These are phyloP conservation scores for Lottia gigantea DNA, from an alignment of 2,888 invertebrate species.

Conservation along the genomic window DNA sequence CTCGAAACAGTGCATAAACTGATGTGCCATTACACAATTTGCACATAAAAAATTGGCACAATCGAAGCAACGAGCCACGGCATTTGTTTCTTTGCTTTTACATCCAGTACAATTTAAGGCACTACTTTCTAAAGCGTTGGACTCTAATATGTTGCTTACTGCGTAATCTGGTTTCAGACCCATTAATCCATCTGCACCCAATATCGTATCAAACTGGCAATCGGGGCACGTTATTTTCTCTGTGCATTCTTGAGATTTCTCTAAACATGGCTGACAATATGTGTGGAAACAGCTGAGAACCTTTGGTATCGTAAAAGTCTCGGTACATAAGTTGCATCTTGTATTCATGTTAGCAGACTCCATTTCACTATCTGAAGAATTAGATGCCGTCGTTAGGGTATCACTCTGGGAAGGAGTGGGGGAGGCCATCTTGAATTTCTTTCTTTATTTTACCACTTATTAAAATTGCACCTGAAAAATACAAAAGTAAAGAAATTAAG, in stretches of 20 bases:
- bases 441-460: slow-evolving; percentile 14
- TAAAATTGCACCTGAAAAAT: slow-evolving; percentile 34
- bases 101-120: slow-evolving; percentile 87
- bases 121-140: slow-evolving; percentile 68
- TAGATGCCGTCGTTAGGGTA: slow-evolving; percentile 59
- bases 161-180: slow-evolving; percentile 78
- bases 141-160: slow-evolving; percentile 70
- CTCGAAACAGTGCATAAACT: slow-evolving; percentile 99
- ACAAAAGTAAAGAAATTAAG: slow-evolving; percentile 7
- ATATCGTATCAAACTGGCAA: slow-evolving; percentile 69
- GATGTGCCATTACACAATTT: slow-evolving; percentile 98
- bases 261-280: slow-evolving; percentile 85
- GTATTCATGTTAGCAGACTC: slow-evolving; percentile 54
- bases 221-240: slow-evolving; percentile 82
- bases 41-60: slow-evolving; percentile 96
- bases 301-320: slow-evolving; percentile 72
- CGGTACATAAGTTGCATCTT: slow-evolving; percentile 80
- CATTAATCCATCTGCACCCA: slow-evolving; percentile 73
- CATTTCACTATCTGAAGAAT: slow-evolving; percentile 61
- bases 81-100: slow-evolving; percentile 93
- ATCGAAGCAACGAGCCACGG: slow-evolving; percentile 94
- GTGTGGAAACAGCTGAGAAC: slow-evolving; percentile 74
- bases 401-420: slow-evolving; percentile 63
- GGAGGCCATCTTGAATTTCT: slow-evolving; percentile 54
- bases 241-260: slow-evolving; percentile 73